phyloP scores from a whole-genome alignment of 2,113 vertebrate species.

The Onychostoma macrolepis region DNA sequence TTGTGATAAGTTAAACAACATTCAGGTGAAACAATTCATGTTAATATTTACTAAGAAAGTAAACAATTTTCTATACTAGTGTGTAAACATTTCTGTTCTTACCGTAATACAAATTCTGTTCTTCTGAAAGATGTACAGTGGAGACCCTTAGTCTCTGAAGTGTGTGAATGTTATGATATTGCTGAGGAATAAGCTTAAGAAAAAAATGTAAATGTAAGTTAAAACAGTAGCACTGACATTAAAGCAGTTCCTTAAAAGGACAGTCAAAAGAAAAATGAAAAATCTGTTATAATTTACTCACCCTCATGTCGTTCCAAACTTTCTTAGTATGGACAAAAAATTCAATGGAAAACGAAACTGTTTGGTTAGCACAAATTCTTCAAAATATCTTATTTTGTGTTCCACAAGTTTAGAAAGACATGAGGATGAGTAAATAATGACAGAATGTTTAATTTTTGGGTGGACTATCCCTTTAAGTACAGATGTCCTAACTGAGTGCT shows the following conservation, averaged over 20 bases:
- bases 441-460: background rate
- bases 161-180: background rate
- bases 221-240: background rate
- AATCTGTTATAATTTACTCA: background rate
- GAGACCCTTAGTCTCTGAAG: background rate
- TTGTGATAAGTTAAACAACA: background rate
- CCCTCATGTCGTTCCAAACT: background rate
- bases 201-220: background rate
- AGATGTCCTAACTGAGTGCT: background rate
- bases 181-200: background rate
- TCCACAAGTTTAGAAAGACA: background rate
- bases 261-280: background rate
- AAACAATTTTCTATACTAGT: background rate
- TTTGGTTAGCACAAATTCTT: background rate
- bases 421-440: background rate
- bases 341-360: background rate
- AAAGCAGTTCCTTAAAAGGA: background rate
- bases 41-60: background rate
- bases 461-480: background rate
- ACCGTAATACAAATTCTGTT: background rate
- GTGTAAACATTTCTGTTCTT: slow-evolving; percentile 19
- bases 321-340: background rate
- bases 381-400: background rate
- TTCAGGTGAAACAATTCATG: background rate
- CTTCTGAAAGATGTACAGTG: background rate